These are phyloP conservation scores for Myiothlypis coronata DNA, from an alignment of 2,797 vertebrate species.

Conservation along the genomic window DNA sequence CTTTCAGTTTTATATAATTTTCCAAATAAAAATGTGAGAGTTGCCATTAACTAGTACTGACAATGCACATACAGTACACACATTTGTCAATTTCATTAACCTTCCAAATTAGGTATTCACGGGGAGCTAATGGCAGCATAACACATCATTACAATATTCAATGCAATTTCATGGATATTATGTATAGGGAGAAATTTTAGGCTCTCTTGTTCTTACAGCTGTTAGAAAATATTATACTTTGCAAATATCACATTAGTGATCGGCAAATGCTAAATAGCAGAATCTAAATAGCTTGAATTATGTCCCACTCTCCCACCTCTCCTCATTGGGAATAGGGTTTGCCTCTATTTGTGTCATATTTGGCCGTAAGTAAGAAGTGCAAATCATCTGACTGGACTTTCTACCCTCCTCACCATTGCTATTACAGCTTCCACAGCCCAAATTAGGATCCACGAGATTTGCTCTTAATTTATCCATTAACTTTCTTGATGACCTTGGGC, in stretches of 20 bases:
- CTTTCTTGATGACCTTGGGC: neutral
- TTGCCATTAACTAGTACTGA: slow-evolving; percentile 66
- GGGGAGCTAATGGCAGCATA: slow-evolving; percentile 66
- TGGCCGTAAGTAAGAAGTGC: neutral
- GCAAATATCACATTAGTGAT: slow-evolving; percentile 61
- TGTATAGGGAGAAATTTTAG: slow-evolving; percentile 61
- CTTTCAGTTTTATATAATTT: slow-evolving; percentile 60
- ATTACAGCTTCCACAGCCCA: neutral
- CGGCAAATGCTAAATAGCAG: slow-evolving; percentile 57
- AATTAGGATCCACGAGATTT: neutral
- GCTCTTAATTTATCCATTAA: neutral
- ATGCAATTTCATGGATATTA: slow-evolving; percentile 70
- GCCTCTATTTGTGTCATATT: slow-evolving; percentile 48
- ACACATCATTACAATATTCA: slow-evolving; percentile 72
- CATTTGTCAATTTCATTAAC: slow-evolving; percentile 74
- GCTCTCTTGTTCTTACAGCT: slow-evolving; percentile 72
- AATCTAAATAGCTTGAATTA: slow-evolving; percentile 56
- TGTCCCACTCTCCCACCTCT: slow-evolving; percentile 16
- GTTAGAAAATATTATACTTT: slow-evolving; percentile 70
- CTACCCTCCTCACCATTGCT: neutral
- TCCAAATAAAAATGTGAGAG: slow-evolving; percentile 64
- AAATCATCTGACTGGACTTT: slow-evolving; percentile 6
- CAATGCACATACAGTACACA: slow-evolving; percentile 30
- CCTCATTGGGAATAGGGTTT: slow-evolving; percentile 22
- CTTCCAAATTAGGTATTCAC: slow-evolving; percentile 73